These are phyloP conservation scores for Agrypnia vestita DNA, from an alignment of 1,140 invertebrate genomes.

Conservation along the genomic window DNA sequence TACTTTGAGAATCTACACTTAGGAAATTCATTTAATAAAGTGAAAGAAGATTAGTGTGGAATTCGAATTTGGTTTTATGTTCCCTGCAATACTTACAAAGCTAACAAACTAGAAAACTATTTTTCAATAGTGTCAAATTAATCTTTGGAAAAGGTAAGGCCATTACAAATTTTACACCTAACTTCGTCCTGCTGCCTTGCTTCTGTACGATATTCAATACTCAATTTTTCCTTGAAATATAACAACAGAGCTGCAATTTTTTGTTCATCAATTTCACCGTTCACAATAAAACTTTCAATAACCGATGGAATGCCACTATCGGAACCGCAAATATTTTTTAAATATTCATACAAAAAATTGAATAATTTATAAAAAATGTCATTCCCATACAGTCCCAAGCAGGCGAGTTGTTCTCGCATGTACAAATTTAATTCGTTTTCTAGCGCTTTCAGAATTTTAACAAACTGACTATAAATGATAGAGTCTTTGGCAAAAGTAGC, in stretches of 20 bases:
- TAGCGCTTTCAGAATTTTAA: background rate
- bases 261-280: slow-evolving; percentile 1
- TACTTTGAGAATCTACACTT: no score
- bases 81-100: no score
- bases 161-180: slow-evolving; percentile 33
- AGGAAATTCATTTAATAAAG: no score
- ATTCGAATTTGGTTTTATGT: no score
- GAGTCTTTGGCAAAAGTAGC: background rate
- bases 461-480: background rate
- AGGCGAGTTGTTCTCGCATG: slow-evolving; percentile 3
- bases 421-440: background rate
- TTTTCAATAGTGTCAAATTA: background rate
- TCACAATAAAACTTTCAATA: slow-evolving; percentile 8
- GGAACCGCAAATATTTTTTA: slow-evolving; percentile 9
- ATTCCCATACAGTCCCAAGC: slow-evolving; percentile 18
- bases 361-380: slow-evolving; percentile 33
- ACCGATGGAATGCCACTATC: slow-evolving; percentile 18
- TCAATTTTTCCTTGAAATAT: slow-evolving; percentile 7
- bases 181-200: background rate
- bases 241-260: background rate
- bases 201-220: slow-evolving; percentile 6
- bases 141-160: slow-evolving; percentile 38
- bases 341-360: slow-evolving; percentile 17
- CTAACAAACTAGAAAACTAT: no score
- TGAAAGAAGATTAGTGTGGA: no score